A percentile compares a stretch with the other conserved stretches of the same genome.
Evolutionary conservation across 2,797 vertebrate species (phyloP).

Genomic region (Xerus rutilus): DNA sequence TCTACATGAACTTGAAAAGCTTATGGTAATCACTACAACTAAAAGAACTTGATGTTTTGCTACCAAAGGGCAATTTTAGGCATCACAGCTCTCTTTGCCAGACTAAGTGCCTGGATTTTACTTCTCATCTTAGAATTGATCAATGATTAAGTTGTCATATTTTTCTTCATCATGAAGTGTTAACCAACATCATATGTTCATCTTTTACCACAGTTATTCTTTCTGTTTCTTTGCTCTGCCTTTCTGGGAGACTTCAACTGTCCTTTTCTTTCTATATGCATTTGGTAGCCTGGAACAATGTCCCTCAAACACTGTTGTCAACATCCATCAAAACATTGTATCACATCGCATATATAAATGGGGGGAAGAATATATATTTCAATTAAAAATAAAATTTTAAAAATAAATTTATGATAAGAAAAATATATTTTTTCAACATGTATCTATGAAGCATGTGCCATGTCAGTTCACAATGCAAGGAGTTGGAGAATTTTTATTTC

Average conservation of each 20-base stretch:
- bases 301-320: not conserved
- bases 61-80: not conserved
- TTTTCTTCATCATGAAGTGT: slow-evolving; percentile 4
- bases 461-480: slow-evolving; percentile 25
- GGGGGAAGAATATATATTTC: not conserved
- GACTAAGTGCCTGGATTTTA: not conserved
- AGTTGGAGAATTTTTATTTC: not conserved
- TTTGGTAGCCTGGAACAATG: slow-evolving; percentile 69
- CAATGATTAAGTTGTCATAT: not conserved
- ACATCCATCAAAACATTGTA: not conserved
- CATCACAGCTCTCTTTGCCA: not conserved
- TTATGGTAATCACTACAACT: not conserved
- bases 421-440: not conserved
- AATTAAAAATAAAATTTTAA: not conserved
- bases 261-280: slow-evolving; percentile 4
- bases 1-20: not conserved
- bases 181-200: not conserved
- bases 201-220: not conserved
- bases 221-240: not conserved
- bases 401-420: not conserved
- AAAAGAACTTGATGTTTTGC: not conserved
- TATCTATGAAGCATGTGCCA: slow-evolving; percentile 23
- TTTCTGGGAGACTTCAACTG: slow-evolving; percentile 58
- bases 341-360: not conserved
- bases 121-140: not conserved